These are phyloP conservation scores for Acropternis orthonyx DNA, from an alignment of 2,797 vertebrate genomes.

Conservation along the genomic window DNA sequence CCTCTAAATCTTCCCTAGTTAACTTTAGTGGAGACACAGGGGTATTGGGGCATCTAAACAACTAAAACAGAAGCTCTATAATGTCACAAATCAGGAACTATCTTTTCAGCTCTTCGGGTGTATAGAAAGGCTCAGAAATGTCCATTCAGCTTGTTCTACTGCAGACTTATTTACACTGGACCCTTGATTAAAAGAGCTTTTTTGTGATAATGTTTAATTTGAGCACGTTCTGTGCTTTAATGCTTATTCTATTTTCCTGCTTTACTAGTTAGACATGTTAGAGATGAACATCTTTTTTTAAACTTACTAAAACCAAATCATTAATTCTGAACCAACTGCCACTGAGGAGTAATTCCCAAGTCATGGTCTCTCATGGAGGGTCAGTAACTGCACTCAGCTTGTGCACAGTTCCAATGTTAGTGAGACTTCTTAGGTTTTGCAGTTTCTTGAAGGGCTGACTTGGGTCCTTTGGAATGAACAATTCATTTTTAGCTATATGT, in stretches of 20 bases:
- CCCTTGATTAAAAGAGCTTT: neutral
- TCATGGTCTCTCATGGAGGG: neutral
- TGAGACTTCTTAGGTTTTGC: neutral
- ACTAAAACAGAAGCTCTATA: neutral
- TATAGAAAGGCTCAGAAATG: neutral
- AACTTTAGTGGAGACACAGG: neutral
- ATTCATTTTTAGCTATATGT: neutral
- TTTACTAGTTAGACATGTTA: neutral
- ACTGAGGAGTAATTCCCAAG: neutral
- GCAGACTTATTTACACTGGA: neutral
- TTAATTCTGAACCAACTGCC: neutral
- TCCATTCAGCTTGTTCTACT: neutral
- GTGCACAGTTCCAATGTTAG: rapidly evolving
- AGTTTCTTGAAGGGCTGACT: neutral
- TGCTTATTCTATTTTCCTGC: neutral
- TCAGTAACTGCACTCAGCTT: neutral
- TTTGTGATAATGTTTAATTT: neutral
- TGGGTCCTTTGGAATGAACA: neutral
- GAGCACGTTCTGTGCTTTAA: neutral
- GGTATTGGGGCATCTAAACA: neutral
- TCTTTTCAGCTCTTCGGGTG: neutral
- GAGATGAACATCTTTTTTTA: neutral
- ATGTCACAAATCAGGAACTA: neutral
- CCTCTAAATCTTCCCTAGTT: neutral
- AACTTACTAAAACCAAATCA: neutral